Base-by-base conservation (phyloP, 2,888 invertebrate genomes). In the Cordylochernes scorpioides region DNA sequence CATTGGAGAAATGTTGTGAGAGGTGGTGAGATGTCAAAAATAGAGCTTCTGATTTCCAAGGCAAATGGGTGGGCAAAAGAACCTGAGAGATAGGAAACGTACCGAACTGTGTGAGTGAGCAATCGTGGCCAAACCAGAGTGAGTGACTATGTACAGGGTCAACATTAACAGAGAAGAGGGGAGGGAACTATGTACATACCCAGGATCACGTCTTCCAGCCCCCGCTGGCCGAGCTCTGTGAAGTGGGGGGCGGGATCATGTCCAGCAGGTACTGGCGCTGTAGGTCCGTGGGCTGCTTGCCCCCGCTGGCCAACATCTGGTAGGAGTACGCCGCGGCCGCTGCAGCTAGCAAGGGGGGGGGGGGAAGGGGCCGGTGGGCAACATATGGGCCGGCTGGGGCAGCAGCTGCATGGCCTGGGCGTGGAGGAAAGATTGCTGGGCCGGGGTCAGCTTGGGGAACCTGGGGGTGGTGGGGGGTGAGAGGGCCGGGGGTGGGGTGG, bases 261-360 rank as follows among this genome's bases (percentile, higher is more conserved):
- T 91, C 88, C 36, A 91, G 64, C 48, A 88, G 64, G 61, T 88
- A 88, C 60, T 88, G 88, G 32, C 88, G 63, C 59, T 88, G 88
- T 17, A 60, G 45, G 36, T 60, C 59, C 19, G 47, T 44, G 31
- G 48, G 49, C 25, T 45, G 43, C 21, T 44, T 43, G n/a, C 49
- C 45, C 17, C 32, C 27, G 17, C 40, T 39, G 24, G 43, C 42
- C 15, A 50, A 39, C 27, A 50, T 44, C 36, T 53, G 50, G 28
- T 51, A 47, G 40, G 49, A 49, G 36, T 46, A 49, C 13, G 46
- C 53, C 43, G 55, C 55, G 14, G 50, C 31, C 14, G 26, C n/a
- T n/a, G n/a, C n/a, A n/a, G n/a, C n/a, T n/a, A n/a, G n/a, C n/a
- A n/a, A n/a, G n/a, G n/a, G n/a, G n/a, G n/a, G n/a, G 42, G 55